Base-by-base conservation (phyloP, 2,797 vertebrate species). In the Zenarchopterus dispar region DNA sequence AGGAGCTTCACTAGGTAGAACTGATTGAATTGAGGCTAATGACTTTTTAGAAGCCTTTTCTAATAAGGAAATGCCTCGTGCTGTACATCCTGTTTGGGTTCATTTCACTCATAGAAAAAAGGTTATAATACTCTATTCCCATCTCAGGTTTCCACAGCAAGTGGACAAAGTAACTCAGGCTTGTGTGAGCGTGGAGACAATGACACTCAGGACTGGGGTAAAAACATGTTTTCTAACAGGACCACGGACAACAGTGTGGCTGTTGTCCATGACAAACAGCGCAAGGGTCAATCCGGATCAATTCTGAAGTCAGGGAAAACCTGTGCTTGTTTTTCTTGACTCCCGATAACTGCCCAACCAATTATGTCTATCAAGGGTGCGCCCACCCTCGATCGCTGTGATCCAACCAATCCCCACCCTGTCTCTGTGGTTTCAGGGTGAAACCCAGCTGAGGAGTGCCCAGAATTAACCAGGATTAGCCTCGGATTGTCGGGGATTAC, bases 391-490 rank as follows among this genome's bases (percentile, higher is more conserved):
- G 28, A 60, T 81, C 77, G 44, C 74, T 68, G 56, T 85, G 80
- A 90, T 89, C 86, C 82, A 60, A 90, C 90, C 90, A 92, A 92
- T 92, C 91, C 84, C 85, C 76, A 52, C 82, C 73, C 85, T 82
- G 88, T 90, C 80, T 80, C 86, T 65, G 86, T 76, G 85, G 75
- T 87, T 87, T 82, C 81, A 87, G 85, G 88, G 86, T 89, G 86
- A 92, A 84, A 88, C 88, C 84, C 85, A 88, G 81, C 77, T 75
- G 87, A 87, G 88, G 87, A 90, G 86, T 84, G 84, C 83, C 85
- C 88, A 84, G 92, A 92, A 91, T 93, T 91, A 93, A 90, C 88
- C 85, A 80, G 91, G 91, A 93, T 93, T 93, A 93, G 87, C 84
- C 69, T 70, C 21, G 87, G 86, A 93, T 90, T 91, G 89, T 79